Evolutionary conservation across 2,797 vertebrate species (phyloP).

Genomic region (Coregonus ussuriensis): DNA sequence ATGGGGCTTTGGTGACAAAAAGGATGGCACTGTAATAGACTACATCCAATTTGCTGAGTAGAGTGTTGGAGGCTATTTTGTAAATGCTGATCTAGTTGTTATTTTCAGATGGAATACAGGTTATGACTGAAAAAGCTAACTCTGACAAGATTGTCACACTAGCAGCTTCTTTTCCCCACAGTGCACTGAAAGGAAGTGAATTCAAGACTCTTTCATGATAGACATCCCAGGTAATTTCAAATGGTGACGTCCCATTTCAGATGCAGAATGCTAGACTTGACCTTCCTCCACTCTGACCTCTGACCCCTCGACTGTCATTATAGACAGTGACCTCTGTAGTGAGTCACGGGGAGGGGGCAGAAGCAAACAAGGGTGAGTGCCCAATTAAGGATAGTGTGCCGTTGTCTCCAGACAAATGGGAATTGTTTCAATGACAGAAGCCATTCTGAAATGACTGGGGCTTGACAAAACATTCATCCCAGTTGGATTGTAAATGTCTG

Average conservation of each 20-base stretch:
- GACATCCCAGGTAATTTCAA: slow-evolving; percentile 6
- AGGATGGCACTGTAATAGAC: too few species aligned
- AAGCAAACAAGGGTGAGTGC: slow-evolving; percentile 37
- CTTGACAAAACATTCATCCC: neutral
- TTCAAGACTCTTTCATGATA: neutral
- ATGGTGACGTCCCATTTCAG: slow-evolving; percentile 7
- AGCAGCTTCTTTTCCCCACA: too few species aligned
- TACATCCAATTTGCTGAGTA: too few species aligned
- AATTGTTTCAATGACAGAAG: slow-evolving; percentile 32
- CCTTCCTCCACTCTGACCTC: slow-evolving; percentile 41
- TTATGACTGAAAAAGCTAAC: too few species aligned
- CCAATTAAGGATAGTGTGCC: slow-evolving; percentile 51
- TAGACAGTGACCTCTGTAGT: slow-evolving; percentile 37
- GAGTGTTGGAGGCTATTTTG: too few species aligned
- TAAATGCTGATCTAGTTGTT: too few species aligned
- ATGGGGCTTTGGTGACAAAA: too few species aligned
- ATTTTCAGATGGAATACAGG: too few species aligned
- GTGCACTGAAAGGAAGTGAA: too few species aligned
- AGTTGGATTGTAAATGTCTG: neutral
- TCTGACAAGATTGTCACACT: too few species aligned
- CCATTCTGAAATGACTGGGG: slow-evolving; percentile 27
- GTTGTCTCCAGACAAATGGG: neutral
- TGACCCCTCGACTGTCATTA: slow-evolving; percentile 50
- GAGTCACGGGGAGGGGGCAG: slow-evolving; percentile 31
- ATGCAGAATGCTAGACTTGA: slow-evolving; percentile 33